Evolutionary conservation across 2,113 vertebrate genomes (phyloP).

Genomic region (Naja naja): DNA sequence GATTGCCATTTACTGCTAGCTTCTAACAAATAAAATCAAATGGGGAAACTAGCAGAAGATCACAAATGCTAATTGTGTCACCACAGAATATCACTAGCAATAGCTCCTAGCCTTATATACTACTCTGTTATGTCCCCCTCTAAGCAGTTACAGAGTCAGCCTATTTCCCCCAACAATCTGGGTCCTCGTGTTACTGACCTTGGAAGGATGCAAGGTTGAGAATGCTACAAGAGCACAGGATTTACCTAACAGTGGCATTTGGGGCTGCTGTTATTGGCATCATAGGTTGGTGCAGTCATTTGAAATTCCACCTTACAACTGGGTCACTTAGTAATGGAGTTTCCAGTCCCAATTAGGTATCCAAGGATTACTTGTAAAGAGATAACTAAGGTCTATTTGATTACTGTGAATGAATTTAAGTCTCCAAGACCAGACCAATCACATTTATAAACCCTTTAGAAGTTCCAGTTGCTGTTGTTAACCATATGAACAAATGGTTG

Average conservation of each 20-base stretch:
- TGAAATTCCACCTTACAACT: neutral
- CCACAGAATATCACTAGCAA: neutral
- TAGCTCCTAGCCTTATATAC: neutral
- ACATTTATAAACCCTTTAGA: neutral
- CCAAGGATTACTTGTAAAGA: neutral
- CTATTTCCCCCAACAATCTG: neutral
- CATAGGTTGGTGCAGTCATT: neutral
- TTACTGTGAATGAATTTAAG: neutral
- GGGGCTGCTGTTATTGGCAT: neutral
- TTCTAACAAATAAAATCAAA: neutral
- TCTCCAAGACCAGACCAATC: neutral
- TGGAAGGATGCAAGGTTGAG: neutral
- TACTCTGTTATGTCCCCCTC: neutral
- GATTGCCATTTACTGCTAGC: neutral
- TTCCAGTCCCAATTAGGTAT: neutral
- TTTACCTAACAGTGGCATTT: neutral
- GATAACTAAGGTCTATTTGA: neutral
- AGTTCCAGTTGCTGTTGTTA: neutral
- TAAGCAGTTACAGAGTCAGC: neutral
- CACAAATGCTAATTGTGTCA: neutral
- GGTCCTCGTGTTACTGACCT: neutral
- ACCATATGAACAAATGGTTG: neutral
- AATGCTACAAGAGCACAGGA: neutral
- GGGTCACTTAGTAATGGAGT: neutral
- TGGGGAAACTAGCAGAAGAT: neutral